Percentiles rank a stretch among this genome's conserved stretches.
These are phyloP conservation scores for Chaetorhynchus papuensis DNA, from an alignment of 2,113 vertebrate species.

Conservation along the genomic window DNA sequence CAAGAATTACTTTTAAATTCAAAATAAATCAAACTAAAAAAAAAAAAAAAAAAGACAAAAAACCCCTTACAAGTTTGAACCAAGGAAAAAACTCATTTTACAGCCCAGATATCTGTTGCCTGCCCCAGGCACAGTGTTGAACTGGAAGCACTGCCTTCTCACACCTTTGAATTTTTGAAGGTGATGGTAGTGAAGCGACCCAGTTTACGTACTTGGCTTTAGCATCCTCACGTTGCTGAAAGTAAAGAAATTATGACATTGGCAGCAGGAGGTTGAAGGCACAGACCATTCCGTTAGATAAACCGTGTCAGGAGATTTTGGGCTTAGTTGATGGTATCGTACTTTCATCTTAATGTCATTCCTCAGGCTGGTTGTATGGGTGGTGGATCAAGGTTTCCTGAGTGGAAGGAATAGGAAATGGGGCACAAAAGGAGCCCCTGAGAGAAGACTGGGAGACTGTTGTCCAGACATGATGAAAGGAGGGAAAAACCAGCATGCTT, in stretches of 20 bases:
- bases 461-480: not conserved
- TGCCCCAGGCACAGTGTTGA: not conserved
- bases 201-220: not conserved
- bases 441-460: not conserved
- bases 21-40: not conserved
- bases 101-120: not conserved
- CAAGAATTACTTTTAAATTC: not conserved
- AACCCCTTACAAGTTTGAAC: not conserved
- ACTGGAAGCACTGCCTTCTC: not conserved
- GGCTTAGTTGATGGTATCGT: not conserved
- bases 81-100: not conserved
- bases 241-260: not conserved
- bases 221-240: not conserved
- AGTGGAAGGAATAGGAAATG: not conserved
- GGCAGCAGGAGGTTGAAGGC: not conserved
- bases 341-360: not conserved
- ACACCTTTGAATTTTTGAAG: not conserved
- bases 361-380: not conserved
- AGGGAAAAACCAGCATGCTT: not conserved
- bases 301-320: not conserved
- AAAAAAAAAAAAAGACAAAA: not conserved
- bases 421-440: not conserved
- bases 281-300: not conserved
- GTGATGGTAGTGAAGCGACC: not conserved
- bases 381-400: not conserved